Evolutionary conservation across 2,888 invertebrate species (phyloP).

Genomic region (Acronicta aceris): DNA sequence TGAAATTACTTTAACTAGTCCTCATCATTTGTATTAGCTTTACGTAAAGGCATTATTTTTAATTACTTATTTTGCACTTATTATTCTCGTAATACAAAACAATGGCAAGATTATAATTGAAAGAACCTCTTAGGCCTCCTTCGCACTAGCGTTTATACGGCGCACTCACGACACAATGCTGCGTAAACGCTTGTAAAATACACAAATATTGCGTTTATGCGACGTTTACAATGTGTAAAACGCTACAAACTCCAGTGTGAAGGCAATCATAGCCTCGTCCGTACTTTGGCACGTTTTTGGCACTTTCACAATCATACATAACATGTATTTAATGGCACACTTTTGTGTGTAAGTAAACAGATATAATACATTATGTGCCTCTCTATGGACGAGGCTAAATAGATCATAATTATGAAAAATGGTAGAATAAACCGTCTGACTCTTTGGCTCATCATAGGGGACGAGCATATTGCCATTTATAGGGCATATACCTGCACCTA

Average conservation of each 20-base stretch:
- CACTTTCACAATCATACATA: not conserved
- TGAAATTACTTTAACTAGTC: conserved; percentile 75
- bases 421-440: no score
- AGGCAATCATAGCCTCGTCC: not conserved
- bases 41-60: conserved; percentile 17
- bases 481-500: no score
- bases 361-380: not conserved
- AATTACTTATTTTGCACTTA: not conserved
- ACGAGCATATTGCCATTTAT: no score
- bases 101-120: not conserved
- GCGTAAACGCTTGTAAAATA: not conserved
- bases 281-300: not conserved
- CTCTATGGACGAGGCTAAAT: not conserved
- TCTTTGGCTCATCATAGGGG: no score
- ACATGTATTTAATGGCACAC: not conserved
- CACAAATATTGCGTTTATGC: not conserved
- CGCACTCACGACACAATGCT: no score
- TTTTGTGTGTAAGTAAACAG: not conserved
- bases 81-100: conserved; percentile 14
- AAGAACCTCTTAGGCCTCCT: not conserved
- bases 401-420: no score
- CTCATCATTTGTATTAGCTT: conserved; percentile 37
- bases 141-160: no score
- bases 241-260: not conserved
- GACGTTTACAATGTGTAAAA: no score